These are phyloP conservation scores for Hemicentrotus pulcherrimus DNA, from an alignment of 35 echinoderm and acorn worm species.

Conservation along the genomic window DNA sequence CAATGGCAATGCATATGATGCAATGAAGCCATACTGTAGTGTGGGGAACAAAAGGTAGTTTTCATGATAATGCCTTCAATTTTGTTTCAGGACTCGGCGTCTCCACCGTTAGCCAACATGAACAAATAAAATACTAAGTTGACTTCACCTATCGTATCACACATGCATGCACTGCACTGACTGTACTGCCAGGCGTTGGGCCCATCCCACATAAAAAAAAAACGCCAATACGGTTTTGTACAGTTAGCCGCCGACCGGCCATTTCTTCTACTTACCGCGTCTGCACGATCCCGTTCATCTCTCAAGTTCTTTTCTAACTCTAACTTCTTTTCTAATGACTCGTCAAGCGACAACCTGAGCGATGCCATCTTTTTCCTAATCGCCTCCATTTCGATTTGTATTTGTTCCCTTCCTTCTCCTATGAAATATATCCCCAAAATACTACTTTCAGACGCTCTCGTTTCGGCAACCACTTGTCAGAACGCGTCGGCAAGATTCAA, in stretches of 20 bases:
- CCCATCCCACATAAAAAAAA: conserved; percentile 2
- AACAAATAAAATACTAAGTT: no score
- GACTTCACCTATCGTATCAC: not conserved
- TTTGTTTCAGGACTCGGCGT: no score
- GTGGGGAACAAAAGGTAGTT: no score
- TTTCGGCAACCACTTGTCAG: conserved; percentile 40
- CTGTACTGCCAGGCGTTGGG: not conserved
- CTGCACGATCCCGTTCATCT: not conserved
- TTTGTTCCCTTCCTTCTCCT: not conserved
- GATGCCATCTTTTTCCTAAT: conserved; percentile 36
- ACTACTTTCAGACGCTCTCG: not conserved
- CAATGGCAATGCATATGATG: no score
- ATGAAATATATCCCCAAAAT: conserved; percentile 34
- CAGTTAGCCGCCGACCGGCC: not conserved
- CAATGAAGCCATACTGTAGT: no score
- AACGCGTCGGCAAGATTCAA: no score
- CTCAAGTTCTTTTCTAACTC: conserved; percentile 25
- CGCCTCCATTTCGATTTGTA: conserved; percentile 32
- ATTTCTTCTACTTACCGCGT: conserved; percentile 20
- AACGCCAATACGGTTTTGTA: no score
- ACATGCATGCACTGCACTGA: not conserved
- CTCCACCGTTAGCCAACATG: no score
- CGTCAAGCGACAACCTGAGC: not conserved
- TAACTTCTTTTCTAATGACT: not conserved
- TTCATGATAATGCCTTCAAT: no score